Base-by-base conservation (phyloP, 2,113 vertebrate species). In the Atrichornis clamosus region DNA sequence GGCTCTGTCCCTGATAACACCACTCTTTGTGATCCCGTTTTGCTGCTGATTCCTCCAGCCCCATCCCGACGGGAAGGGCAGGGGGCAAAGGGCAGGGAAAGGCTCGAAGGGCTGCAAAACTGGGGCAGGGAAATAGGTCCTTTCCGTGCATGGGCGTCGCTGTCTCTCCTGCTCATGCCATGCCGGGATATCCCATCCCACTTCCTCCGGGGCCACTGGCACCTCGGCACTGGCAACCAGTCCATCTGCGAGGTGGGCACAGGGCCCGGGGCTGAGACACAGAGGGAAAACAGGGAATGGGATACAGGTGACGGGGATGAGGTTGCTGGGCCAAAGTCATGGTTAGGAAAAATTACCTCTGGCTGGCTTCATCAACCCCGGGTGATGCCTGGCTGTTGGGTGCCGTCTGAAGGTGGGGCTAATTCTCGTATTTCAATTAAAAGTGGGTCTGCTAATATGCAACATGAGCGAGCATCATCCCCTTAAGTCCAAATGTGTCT, bases 371-470 rank as follows among this genome's bases (percentile, higher is more conserved):
- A 13, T 10, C 35, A 27, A 0, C 2, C 42, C 63, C 69, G 32
- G 44, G 16, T 69, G 69, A 21, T 50, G 3, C 7, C 2, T 20
- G 55, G 33, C 55, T 69, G 4, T 5, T 27, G 82, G 11, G 5
- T 26, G 32, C 44, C 27, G 2, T 7, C 56, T 23, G 24, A 6
- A 47, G 10, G 20, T 5, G 30, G 2, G 56, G 15, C 9, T 28
- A 2, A 15, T 27, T 64, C 35, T n/a, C 23, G 0, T 13, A 13
- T 55, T 64, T 82, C 65, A 9, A 3, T 37, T 52, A 46, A 78
- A 69, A 32, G 1, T 4, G 6, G 4, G 7, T 11, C 33, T 42
- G 3, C 1, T 3, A 2, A 10, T 8, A 17, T 1, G 20, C 30
- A 55, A n/a, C 78, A 41, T 5, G 33, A 11, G 7, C 1, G 21